phyloP scores from a whole-genome alignment of 2,888 invertebrate genomes.

The Dynastes maya region DNA sequence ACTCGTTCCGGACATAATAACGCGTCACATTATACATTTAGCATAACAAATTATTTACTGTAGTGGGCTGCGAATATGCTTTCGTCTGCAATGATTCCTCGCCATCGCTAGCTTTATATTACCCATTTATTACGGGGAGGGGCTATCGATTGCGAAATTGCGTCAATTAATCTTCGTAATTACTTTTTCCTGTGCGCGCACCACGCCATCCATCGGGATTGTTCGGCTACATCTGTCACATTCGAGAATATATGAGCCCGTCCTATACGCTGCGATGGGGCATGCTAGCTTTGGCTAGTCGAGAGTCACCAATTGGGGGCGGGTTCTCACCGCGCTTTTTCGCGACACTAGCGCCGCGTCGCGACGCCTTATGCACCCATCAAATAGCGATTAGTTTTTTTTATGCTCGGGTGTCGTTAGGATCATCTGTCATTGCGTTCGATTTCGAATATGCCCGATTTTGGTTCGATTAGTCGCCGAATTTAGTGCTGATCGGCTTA shows the following conservation, averaged over 20 bases:
- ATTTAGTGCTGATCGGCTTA: too few species aligned
- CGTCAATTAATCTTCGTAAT: conserved; percentile 57
- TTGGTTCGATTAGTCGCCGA: too few species aligned
- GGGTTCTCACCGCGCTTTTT: not conserved
- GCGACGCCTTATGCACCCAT: not conserved
- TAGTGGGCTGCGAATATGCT: conserved; percentile 47
- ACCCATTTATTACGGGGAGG: conserved; percentile 46
- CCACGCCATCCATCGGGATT: conserved; percentile 61
- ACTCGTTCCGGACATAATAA: conserved; percentile 1
- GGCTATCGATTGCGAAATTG: conserved; percentile 54
- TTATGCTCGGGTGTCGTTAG: conserved; percentile 1
- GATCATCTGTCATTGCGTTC: conserved; percentile 4
- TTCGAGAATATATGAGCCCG: conserved; percentile 62
- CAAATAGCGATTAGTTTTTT: conserved; percentile 18
- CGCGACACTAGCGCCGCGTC: not conserved
- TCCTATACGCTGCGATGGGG: not conserved
- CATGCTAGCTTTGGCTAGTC: not conserved
- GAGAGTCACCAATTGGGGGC: not conserved
- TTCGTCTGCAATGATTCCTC: conserved; percentile 41
- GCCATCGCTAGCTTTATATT: conserved; percentile 45
- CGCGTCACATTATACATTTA: conserved; percentile 20
- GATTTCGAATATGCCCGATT: not conserved
- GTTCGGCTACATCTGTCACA: conserved; percentile 67
- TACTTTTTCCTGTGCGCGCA: conserved; percentile 67
- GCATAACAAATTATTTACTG: conserved; percentile 48